Base-by-base conservation (phyloP, 2,797 vertebrate genomes). In the Tenualosa ilisha region DNA sequence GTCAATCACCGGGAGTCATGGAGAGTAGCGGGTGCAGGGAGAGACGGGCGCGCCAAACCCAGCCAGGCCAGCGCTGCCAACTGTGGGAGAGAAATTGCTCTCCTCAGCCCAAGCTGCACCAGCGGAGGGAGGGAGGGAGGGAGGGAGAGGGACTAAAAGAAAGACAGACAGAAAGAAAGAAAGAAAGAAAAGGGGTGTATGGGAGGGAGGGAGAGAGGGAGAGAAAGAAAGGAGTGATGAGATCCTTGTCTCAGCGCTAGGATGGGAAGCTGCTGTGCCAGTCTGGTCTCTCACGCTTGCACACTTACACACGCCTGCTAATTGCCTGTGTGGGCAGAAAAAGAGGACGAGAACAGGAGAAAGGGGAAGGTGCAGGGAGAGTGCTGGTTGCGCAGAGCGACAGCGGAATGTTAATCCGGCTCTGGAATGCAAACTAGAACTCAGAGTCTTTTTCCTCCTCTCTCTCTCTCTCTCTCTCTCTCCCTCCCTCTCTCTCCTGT, bases 341-440 rank as follows among this genome's bases (percentile, higher is more conserved):
- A 82, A 56, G 53, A 37, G 81, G 61, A 82, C 50, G 88, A 89
- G 89, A 40, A 37, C 89, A 56, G 37, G 81, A 40, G 54, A 90
- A 86, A 88, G 88, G 91, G 86, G 86, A 91, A 91, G 88, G 84
- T 54, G 51, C n/a, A n/a, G 26, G 75, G 13, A 79, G 72, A 79
- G 40, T 22, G 40, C n/a, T 37, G 24, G 4, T 40, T 43, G 43
- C 49, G 46, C 50, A 82, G 59, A n/a, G 53, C 72, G 75, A 83
- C 81, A 89, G 90, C 90, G 92, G 93, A 94, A 94, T 93, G 92
- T 92, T 94, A 94, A 95, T 94, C 90, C 88, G 89, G 85, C 91
- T 91, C 91, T 89, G 87, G 90, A 85, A 50, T 84, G 56, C 61
- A 81, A 84, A 89, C 87, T 92, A 88, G 92, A 93, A 90, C 91